Base-by-base conservation (phyloP, 2,797 vertebrate genomes). In the Poecilia wingei region DNA sequence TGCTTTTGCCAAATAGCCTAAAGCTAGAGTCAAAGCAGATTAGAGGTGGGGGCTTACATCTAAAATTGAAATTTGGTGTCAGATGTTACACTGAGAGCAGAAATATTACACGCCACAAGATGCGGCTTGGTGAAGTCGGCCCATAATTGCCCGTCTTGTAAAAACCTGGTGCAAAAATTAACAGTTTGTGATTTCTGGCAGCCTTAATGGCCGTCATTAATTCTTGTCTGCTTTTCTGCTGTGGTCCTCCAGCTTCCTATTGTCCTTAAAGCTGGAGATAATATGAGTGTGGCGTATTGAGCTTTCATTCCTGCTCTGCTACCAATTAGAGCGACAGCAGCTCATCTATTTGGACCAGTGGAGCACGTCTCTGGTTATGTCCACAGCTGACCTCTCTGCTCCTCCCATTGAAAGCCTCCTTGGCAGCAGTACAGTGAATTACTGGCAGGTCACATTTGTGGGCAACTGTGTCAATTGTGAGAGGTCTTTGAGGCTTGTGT, bases 221-320 rank as follows among this genome's bases (percentile, higher is more conserved):
- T 94, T 94, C 77, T 84, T 92, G 94, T 93, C 90, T 94, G 87
- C 86, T 93, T 94, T 88, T 82, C 89, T 91, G 87, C 85, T 89
- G 83, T 90, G 89, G 87, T 90, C 88, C 86, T 92, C 87, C 83
- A 82, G 75, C 77, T 82, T 82, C 64, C 87, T 87, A 83, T 92
- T 92, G 91, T 91, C 86, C 91, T 91, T 89, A 89, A 90, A 90
- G 87, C 74, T 12, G 85, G 55, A 78, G 86, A 82, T 88, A 86
- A 87, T 86, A 81, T 79, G 77, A 86, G 75, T 74, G 81, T 13
- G 43, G 79, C 59, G 84, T 74, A 76, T 55, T 77, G 85, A 81
- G 80, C 78, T 85, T 88, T 86, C 76, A 45, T 81, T 89, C 79
- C n/a, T 77, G 71, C 86, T 82, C 80, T 41, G 49, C 76, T 84